phyloP scores from a whole-genome alignment of 1,140 invertebrate genomes.

The Caenorhabditis inopinata region DNA sequence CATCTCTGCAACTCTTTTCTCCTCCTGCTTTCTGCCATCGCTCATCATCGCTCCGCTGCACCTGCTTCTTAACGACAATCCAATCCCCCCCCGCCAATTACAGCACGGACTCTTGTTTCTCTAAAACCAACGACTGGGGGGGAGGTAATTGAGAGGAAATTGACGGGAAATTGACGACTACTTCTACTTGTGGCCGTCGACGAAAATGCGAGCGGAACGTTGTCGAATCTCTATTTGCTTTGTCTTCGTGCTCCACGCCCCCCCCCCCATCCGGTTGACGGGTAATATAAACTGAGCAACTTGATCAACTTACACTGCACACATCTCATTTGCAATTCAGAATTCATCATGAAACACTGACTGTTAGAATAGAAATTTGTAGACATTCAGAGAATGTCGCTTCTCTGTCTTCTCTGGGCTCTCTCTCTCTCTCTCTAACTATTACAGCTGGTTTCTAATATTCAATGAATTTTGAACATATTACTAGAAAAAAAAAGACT shows the following conservation, averaged over 20 bases:
- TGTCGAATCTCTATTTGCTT: no score
- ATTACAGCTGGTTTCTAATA: no score
- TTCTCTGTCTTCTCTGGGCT: no score
- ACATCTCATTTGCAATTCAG: conserved; percentile 1
- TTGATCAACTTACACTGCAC: background rate
- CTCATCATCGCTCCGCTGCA: conserved; percentile 18
- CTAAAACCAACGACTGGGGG: no score
- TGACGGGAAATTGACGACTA: background rate
- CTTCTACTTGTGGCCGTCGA: background rate
- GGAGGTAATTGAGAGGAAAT: conserved; percentile 27
- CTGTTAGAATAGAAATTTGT: no score
- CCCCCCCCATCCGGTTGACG: background rate
- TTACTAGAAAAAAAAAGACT: no score
- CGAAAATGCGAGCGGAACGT: background rate
- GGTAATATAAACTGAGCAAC: background rate
- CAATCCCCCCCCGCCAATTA: background rate
- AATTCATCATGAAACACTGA: background rate
- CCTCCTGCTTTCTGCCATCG: background rate
- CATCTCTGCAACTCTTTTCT: background rate
- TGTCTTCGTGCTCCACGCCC: background rate
- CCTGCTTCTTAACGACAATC: background rate
- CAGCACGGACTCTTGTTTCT: background rate
- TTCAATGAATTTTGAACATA: no score
- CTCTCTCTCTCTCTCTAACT: no score
- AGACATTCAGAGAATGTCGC: no score